Percentiles rank a stretch among this genome's conserved stretches.
Evolutionary conservation across 2,797 vertebrate genomes (phyloP).

Genomic region (Onychomys leucogaster): DNA sequence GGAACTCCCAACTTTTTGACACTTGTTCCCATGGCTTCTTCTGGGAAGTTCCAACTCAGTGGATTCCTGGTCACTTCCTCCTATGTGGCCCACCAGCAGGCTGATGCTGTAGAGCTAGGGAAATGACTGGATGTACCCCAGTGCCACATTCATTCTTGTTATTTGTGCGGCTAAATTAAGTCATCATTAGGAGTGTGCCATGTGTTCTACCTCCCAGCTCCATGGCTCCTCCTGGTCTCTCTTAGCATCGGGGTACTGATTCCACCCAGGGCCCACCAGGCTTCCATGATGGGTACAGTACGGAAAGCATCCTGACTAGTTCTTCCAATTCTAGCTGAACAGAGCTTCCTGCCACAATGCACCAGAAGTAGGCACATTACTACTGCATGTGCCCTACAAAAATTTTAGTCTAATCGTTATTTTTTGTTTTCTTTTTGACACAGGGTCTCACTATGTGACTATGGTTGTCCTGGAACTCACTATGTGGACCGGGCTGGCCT

Average conservation of each 20-base stretch:
- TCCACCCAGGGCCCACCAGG: not conserved
- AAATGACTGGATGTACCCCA: not conserved
- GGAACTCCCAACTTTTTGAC: not conserved
- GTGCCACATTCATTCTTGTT: not conserved
- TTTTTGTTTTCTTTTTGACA: not conserved
- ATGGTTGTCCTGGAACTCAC: not conserved
- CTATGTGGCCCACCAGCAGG: not conserved
- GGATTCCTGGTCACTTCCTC: not conserved
- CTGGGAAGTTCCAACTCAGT: not conserved
- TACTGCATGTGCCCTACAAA: not conserved
- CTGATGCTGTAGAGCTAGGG: not conserved
- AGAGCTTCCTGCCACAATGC: not conserved
- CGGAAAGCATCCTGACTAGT: slow-evolving; percentile 8
- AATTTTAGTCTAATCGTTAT: not conserved
- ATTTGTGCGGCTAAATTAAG: not conserved
- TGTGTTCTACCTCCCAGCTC: not conserved
- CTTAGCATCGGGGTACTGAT: not conserved
- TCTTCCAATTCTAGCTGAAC: slow-evolving; percentile 17
- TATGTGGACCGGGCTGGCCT: not conserved
- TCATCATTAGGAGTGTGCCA: not conserved
- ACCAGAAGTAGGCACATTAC: not conserved
- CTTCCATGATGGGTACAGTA: not conserved
- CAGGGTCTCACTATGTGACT: not conserved
- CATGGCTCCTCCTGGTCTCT: not conserved
- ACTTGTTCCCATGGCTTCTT: not conserved